Base-by-base conservation (phyloP, 2,113 vertebrate species). In the Chinchilla lanigera region DNA sequence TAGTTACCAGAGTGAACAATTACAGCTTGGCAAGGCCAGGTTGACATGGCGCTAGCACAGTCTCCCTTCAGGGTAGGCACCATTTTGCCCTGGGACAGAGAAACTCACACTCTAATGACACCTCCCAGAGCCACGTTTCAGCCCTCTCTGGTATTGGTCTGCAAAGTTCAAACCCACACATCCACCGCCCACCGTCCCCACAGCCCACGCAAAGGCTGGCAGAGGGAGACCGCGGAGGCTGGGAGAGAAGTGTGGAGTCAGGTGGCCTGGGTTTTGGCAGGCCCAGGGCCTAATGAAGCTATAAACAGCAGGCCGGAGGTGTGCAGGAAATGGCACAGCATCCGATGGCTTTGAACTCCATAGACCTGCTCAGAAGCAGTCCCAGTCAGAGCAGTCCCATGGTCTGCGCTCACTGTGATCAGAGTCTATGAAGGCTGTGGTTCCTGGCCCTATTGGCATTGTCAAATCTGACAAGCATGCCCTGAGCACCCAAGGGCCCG, bases 321-420 rank as follows among this genome's bases (percentile, higher is more conserved):
- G 69, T 63, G 80, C 82, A 69, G 89, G 83, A 77, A 84, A 58
- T 3, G 1, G 56, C 58, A 3, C 22, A 16, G 41, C 56, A 19
- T 71, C 54, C 35, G 67, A 87, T 30, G 50, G 83, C 87, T 94
- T 85, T 95, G 93, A 97, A 93, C 90, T 93, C 93, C 6, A 0
- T 3, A 50, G 91, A 94, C 89, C 69, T 14, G 58, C 86, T 87
- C 11, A 0, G 60, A 84, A 91, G 47, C 47, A 7, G 41, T 47
- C 86, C 81, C 67, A 35, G 75, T 19, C 28, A 17, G 73, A 3
- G 50, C 44, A 80, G 77, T 80, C 77, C 77, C 77, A 80, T 50
- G 1, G 47, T 54, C 44, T 16, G 22, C 58, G 67, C 50, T 67
- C 54, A 16, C 0, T 9, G 11, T 0, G n/a, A 50, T 56, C 65